Conservation (phyloP, 2,113 vertebrate species). For the Aldabrachelys gigantea region DNA sequence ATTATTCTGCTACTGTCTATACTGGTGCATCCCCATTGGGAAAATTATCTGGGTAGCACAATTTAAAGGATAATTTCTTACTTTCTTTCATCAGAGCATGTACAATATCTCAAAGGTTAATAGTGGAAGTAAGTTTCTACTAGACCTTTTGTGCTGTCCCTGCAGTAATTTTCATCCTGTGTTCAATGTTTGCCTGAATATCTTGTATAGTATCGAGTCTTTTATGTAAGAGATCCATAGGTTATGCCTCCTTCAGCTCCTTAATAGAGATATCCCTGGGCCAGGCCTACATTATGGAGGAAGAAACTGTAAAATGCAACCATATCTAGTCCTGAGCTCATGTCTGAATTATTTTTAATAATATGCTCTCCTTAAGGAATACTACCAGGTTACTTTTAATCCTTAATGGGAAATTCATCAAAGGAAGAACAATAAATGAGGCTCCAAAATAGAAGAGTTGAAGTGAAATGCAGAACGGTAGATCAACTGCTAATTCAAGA, state of each 20-base stretch:
- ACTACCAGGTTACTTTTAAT: background rate
- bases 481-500: background rate
- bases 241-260: background rate
- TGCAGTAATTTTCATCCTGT: background rate
- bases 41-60: background rate
- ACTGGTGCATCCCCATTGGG: background rate
- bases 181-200: background rate
- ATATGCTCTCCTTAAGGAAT: background rate
- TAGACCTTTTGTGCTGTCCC: background rate
- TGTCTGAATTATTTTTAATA: background rate
- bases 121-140: background rate
- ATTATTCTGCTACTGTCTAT: background rate
- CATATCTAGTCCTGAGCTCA: background rate
- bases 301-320: background rate
- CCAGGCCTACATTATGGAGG: background rate
- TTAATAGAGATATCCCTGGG: background rate
- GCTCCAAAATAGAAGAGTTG: constrained; percentile 4
- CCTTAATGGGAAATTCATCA: background rate
- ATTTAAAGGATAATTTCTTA: background rate
- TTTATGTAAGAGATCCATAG: background rate
- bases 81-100: background rate
- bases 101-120: background rate
- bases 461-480: constrained; percentile 28
- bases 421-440: background rate
- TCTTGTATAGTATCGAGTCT: background rate